Evolutionary conservation across 2,888 invertebrate species (phyloP), one percentile per base, ranked within the genome.

Genomic region (Cephus rjabovi): DNA sequence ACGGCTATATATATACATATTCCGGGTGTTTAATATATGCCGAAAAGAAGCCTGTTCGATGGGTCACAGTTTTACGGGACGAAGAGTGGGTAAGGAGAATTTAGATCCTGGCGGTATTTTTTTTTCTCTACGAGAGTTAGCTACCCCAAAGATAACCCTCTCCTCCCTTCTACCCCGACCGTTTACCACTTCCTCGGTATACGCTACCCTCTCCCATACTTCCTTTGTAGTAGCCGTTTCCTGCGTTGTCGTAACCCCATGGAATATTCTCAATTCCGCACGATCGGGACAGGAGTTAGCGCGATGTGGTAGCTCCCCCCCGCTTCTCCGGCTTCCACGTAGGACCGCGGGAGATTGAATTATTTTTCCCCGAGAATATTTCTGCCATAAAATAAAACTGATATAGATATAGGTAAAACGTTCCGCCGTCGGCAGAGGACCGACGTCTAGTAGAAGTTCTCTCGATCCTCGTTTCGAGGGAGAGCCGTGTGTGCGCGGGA

Each of bases 311-410:
- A 56, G 0, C 1, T 1, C 4, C 40, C 15, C 2, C 23, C 9
- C 9, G 23, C 23, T 56, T 15, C 23, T 23, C 23, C 2, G 23
- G 40, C 23, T 56, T 56, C 23, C 77, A 78, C 76, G 81, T 33
- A 56, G 75, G 76, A 40, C 70, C 75, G 77, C 79, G 79, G 81
- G 85, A 89, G 88, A 89, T 89, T 88, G 89, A 89, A 89, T 89
- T 89, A 89, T 89, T 88, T 89, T 88, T 86, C 89, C 83, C 83
- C 81, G 76, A 79, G 89, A 86, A 89, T 89, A 89, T 88, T 89
- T 89, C 83, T 74, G 86, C 87, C 86, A 87, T 89, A 89, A 88
- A 89, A 88, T 89, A 89, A 87, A 86, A 86, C 83, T 82, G 80
- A 75, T 79, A 81, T 80, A 83, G 79, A 82, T 81, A 81, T 82